Conservation (phyloP, 1,140 invertebrate genomes). For the Ericerus pela region DNA sequence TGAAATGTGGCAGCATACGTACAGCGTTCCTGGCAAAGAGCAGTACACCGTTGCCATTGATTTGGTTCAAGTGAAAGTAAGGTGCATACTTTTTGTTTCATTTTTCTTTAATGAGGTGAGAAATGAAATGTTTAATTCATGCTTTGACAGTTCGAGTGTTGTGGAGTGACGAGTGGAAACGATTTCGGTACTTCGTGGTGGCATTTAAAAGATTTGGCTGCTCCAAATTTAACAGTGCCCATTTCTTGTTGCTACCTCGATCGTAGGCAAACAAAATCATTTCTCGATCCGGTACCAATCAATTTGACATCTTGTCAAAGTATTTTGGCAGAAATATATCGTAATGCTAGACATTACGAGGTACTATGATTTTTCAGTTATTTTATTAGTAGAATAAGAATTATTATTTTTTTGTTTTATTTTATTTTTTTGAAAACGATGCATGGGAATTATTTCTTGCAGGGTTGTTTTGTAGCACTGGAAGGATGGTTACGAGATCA, state of each 20-base stretch:
- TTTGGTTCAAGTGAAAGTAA: conserved; percentile 49
- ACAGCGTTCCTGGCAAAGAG: conserved; percentile 52
- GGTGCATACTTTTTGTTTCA: conserved; percentile 12
- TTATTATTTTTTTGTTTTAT: conserved; percentile 3
- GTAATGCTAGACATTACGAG: conserved; percentile 42
- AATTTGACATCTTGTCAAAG: conserved; percentile 57
- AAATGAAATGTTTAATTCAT: not conserved
- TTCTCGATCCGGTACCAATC: conserved; percentile 57
- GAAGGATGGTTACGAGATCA: conserved; percentile 64
- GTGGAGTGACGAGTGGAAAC: conserved; percentile 57
- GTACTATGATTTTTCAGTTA: conserved; percentile 29
- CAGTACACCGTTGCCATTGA: conserved; percentile 68
- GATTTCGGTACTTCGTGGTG: conserved; percentile 72
- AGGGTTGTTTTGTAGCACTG: conserved; percentile 53
- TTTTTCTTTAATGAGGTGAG: not conserved
- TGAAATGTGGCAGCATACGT: conserved; percentile 52
- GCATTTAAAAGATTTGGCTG: conserved; percentile 54
- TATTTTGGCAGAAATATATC: conserved; percentile 40
- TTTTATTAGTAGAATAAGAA: not conserved
- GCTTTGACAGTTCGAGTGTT: conserved; percentile 58
- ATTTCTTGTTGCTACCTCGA: conserved; percentile 53
- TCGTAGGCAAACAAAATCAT: conserved; percentile 37
- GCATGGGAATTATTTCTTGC: conserved; percentile 23
- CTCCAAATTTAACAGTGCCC: conserved; percentile 53
- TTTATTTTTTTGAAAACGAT: conserved; percentile 3